Conservation (phyloP, 92 coral and sea anemone species). For the Scolanthus callimorphus region DNA sequence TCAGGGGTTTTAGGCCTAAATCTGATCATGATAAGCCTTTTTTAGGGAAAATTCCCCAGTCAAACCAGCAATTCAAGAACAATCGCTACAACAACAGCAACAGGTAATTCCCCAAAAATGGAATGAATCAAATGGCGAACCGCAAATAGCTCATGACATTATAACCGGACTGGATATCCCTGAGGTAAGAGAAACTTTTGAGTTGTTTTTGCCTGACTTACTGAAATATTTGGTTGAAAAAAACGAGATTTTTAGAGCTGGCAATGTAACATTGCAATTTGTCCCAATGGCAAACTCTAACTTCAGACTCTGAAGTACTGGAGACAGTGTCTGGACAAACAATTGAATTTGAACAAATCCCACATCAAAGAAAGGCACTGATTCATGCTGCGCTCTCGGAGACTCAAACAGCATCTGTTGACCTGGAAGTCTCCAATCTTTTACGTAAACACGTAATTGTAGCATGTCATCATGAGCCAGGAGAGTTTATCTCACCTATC, state of each 20-base stretch:
- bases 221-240: not conserved
- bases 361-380: slow-evolving; percentile 1
- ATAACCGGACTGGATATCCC: not conserved
- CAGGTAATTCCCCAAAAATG: not conserved
- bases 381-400: slow-evolving; percentile 14
- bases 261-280: not conserved
- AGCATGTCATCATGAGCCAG: slow-evolving; percentile 6
- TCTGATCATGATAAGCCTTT: slow-evolving; percentile 17
- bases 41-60: slow-evolving; percentile 3
- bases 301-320: slow-evolving; percentile 13
- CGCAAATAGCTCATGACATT: slow-evolving; percentile 1
- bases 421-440: slow-evolving; percentile 4
- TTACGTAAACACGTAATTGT: slow-evolving; percentile 1
- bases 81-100: slow-evolving; percentile 3
- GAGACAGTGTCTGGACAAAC: not conserved
- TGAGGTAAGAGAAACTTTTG: slow-evolving; percentile 4
- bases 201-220: slow-evolving; percentile 2
- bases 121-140: not conserved
- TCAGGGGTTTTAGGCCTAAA: slow-evolving; percentile 7
- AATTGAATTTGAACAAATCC: slow-evolving; percentile 1
- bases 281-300: slow-evolving; percentile 6
- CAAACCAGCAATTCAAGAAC: not conserved
- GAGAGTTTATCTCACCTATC: too few relatives aligned
- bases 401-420: slow-evolving; percentile 21
- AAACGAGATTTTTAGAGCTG: not conserved